These are phyloP conservation scores for Cantharis lateralis DNA, from an alignment of 2,888 invertebrate species.

Conservation along the genomic window DNA sequence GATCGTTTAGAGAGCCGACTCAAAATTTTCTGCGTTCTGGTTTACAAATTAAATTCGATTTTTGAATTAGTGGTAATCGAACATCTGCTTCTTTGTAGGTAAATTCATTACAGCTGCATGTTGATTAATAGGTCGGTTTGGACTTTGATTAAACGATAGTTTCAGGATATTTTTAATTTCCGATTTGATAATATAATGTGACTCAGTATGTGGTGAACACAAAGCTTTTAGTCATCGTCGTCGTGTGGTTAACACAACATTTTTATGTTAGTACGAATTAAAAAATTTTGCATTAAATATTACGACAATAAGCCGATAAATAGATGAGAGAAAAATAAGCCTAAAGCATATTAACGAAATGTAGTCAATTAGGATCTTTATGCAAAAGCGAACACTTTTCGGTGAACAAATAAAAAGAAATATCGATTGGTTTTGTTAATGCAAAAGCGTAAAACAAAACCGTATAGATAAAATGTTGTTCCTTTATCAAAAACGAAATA, in stretches of 20 bases:
- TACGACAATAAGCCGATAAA: not conserved
- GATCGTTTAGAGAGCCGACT: too few relatives aligned
- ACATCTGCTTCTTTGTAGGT: not conserved
- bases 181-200: not conserved
- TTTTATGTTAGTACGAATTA: not conserved
- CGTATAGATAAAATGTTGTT: not conserved
- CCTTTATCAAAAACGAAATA: not conserved
- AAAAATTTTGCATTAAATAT: not conserved
- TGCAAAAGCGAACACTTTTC: not conserved
- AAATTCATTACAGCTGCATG: not conserved
- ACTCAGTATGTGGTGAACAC: not conserved
- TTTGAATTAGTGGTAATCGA: not conserved
- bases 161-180: not conserved
- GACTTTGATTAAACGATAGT: not conserved
- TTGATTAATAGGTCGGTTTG: not conserved
- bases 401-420: not conserved
- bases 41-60: not conserved
- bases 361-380: not conserved
- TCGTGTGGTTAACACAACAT: not conserved
- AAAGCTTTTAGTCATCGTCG: not conserved
- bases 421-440: not conserved
- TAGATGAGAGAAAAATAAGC: not conserved
- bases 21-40: not conserved
- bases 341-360: not conserved
- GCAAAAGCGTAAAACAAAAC: not conserved